These are phyloP conservation scores for Nasonia longicornis DNA, from an alignment of 1,140 invertebrate species.

Conservation along the genomic window DNA sequence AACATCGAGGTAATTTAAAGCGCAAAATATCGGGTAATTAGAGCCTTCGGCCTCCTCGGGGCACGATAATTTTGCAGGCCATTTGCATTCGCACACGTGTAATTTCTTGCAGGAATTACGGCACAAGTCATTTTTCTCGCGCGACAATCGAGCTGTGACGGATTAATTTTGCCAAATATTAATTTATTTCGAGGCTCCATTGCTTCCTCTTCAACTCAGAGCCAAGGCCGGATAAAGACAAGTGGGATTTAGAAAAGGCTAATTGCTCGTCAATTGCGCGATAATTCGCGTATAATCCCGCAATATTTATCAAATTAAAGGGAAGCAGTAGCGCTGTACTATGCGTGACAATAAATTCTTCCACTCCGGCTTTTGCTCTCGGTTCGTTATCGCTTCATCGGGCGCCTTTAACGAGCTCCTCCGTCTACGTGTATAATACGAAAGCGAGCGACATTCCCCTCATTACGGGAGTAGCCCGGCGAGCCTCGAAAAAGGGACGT, in stretches of 20 bases:
- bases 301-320: not conserved
- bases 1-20: slow-evolving; percentile 1
- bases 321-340: not conserved
- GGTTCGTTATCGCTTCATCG: slow-evolving; percentile 42
- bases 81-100: no score
- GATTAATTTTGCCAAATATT: no score
- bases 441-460: not conserved
- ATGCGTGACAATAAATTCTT: slow-evolving; percentile 38
- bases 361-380: not conserved
- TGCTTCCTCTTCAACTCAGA: no score
- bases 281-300: not conserved
- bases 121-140: no score
- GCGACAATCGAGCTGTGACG: no score
- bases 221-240: no score
- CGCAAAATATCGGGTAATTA: slow-evolving; percentile 32
- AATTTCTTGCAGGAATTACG: no score
- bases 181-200: no score
- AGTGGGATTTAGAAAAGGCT: no score
- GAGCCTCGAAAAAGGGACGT: not conserved
- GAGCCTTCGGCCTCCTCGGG: not conserved
- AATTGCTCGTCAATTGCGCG: no score
- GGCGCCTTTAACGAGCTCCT: slow-evolving; percentile 28
- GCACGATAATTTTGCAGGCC: not conserved
- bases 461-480: not conserved
- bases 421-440: not conserved